Evolutionary conservation across 2,888 invertebrate species (phyloP).

Genomic region (Hoplodrina ambigua): DNA sequence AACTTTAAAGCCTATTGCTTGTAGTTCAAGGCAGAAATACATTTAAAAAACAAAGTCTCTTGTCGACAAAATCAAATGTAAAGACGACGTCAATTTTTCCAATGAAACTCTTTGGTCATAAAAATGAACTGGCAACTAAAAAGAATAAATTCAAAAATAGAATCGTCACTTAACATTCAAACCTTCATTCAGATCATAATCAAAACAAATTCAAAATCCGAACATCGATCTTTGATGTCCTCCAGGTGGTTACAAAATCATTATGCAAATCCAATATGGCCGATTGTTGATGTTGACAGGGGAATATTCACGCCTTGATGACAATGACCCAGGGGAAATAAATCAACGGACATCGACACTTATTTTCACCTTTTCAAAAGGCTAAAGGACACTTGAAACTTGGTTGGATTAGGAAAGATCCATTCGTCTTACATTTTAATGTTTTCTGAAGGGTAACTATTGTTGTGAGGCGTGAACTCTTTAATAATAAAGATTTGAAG

Average conservation of each 20-base stretch:
- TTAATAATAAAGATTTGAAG: conserved; percentile 61
- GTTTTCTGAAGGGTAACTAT: conserved; percentile 44
- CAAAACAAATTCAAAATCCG: conserved; percentile 51
- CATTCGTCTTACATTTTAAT: conserved; percentile 81
- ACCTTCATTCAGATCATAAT: conserved; percentile 38
- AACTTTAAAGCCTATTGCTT: neutral
- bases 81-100: neutral
- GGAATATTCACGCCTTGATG: conserved; percentile 69
- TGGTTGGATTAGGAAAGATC: conserved; percentile 84
- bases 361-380: conserved; percentile 75
- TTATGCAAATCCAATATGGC: conserved; percentile 79
- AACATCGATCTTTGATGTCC: conserved; percentile 33
- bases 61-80: neutral
- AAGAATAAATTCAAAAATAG: conserved; percentile 30
- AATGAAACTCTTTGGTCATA: neutral
- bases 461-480: conserved; percentile 64
- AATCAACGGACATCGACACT: conserved; percentile 79
- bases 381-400: conserved; percentile 79
- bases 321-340: conserved; percentile 72
- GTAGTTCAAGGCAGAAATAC: neutral
- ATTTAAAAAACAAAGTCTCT: no score
- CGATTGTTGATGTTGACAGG: conserved; percentile 61
- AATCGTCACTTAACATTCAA: conserved; percentile 30
- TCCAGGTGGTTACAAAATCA: conserved; percentile 66
- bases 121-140: conserved; percentile 13